A percentile compares a stretch with the other conserved stretches of the same genome.
Conservation (phyloP, 2,113 vertebrate genomes). For the Cisticola juncidis region DNA sequence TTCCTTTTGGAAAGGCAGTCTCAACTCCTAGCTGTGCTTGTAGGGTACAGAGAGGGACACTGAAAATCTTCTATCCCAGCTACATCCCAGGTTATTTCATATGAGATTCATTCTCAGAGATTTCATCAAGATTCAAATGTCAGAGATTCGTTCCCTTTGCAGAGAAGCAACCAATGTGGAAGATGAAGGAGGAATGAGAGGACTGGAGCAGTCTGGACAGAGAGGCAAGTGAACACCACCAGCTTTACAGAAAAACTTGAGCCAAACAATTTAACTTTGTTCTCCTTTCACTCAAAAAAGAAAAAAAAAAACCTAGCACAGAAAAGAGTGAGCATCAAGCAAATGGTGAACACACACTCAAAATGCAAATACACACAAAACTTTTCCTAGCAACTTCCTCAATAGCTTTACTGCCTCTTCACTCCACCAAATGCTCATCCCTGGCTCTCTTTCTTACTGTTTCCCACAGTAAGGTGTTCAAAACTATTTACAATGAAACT, state of each 20-base stretch:
- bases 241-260: neutral
- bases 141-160: fast-evolving
- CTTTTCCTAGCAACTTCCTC: neutral
- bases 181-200: neutral
- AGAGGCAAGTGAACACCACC: neutral
- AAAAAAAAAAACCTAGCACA: neutral
- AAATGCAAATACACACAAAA: neutral
- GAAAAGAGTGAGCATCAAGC: neutral
- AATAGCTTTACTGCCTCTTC: neutral
- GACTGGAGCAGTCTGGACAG: neutral
- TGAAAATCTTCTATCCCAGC: neutral
- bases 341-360: fast-evolving
- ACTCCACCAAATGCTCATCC: neutral
- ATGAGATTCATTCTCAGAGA: neutral
- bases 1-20: neutral
- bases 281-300: neutral
- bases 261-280: neutral
- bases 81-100: neutral
- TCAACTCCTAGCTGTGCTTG: neutral
- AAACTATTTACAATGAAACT: neutral
- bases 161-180: neutral
- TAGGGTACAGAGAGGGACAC: neutral
- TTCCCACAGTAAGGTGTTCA: neutral
- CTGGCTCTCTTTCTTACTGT: neutral
- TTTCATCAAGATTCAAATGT: neutral